Percentiles rank a stretch among this genome's conserved stretches.
Evolutionary conservation across 92 coral and sea anemone genomes (phyloP).

Genomic region (Palythoa heliodiscus): DNA sequence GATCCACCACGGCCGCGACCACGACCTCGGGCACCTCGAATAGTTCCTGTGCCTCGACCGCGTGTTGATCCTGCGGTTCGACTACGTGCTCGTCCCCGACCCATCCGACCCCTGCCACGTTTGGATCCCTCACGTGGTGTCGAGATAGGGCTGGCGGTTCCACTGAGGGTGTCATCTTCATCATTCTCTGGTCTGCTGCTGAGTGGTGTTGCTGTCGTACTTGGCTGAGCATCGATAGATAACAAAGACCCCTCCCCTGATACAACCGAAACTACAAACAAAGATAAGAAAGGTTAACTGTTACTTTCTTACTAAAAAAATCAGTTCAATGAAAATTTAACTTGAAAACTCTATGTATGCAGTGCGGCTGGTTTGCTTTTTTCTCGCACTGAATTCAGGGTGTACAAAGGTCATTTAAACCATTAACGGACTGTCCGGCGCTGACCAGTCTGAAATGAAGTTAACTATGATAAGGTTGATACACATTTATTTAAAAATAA

Average conservation of each 20-base stretch:
- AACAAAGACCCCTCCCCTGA: slow-evolving; percentile 81
- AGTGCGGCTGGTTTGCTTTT: too few relatives aligned
- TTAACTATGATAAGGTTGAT: too few relatives aligned
- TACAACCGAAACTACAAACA: slow-evolving; percentile 78
- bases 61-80: slow-evolving; percentile 65
- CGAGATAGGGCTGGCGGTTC: slow-evolving; percentile 74
- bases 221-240: slow-evolving; percentile 63
- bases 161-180: slow-evolving; percentile 76
- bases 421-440: too few relatives aligned
- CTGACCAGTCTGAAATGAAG: too few relatives aligned
- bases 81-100: slow-evolving; percentile 87
- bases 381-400: too few relatives aligned
- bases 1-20: slow-evolving; percentile 96
- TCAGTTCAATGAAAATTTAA: too few relatives aligned
- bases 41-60: slow-evolving; percentile 82
- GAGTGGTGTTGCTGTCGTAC: slow-evolving; percentile 70
- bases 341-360: too few relatives aligned
- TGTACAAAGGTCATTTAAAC: too few relatives aligned
- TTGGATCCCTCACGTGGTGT: slow-evolving; percentile 47
- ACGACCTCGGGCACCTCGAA: slow-evolving; percentile 87
- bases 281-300: too few relatives aligned
- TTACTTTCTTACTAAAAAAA: too few relatives aligned
- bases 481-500: too few relatives aligned
- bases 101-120: slow-evolving; percentile 84
- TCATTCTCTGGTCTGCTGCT: slow-evolving; percentile 75